Base-by-base conservation (phyloP, 2,797 vertebrate species). In the Manis pentadactyla region DNA sequence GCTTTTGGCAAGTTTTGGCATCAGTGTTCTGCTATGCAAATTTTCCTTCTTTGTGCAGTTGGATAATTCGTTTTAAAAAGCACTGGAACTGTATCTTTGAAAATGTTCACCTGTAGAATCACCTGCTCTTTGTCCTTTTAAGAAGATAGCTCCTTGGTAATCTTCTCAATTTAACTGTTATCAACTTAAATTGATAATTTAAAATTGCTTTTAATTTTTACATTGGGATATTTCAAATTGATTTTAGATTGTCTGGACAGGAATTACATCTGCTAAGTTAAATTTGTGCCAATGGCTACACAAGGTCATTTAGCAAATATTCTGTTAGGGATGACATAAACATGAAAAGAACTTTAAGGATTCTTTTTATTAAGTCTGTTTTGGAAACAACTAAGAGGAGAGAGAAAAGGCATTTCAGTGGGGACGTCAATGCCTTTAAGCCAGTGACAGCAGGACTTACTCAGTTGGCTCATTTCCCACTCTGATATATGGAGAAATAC, bases 261-360 rank as follows among this genome's bases (percentile, higher is more conserved):
- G 29, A 51, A 5, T 78, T 94, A 18, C 13, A 78, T 18, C 61
- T 46, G 37, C 29, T 61, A 79, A 90, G 75, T 61, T 75, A 78
- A 87, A 97, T 93, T 4, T 78, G 34, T 84, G 55, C 23, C 23
- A 91, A 88, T 49, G 95, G 71, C 94, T 71, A 59, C 34, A 19
- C 46, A 85, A 94, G 64, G n/a, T 82, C 51, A 55, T 75, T 92
- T 95, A 87, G 83, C 68, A 94, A 77, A 94, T 42, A 74, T 46
- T 83, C 37, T 93, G 31, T 86, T 86, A 63, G 25, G 18, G 46
- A 87, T 90, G 69, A 78, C 15, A 34, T 57, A 91, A 86, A 93
- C 74, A 92, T 78, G 23, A 91, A 85, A 97, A 83, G n/a, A 93
- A 95, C 37, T 93, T 92, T 39, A 57, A 87, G 57, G 42, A 68